phyloP scores from a whole-genome alignment of 1,140 invertebrate species.

The Drosophila fuyamai region DNA sequence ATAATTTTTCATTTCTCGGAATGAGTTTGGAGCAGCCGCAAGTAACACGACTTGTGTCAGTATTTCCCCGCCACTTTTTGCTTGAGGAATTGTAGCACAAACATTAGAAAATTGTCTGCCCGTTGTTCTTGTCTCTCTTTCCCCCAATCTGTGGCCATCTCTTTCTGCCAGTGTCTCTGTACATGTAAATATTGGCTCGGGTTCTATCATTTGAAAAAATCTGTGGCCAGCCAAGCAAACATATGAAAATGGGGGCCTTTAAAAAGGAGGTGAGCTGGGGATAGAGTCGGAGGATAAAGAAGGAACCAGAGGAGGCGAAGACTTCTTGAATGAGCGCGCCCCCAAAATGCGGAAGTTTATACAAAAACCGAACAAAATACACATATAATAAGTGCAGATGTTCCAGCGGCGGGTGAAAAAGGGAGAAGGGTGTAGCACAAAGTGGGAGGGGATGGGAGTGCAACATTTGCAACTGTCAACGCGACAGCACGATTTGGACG shows the following conservation, averaged over 20 bases:
- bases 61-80: constrained; percentile 6
- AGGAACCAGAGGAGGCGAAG: constrained; percentile 42
- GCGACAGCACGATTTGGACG: constrained; percentile 57
- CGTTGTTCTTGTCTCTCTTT: constrained; percentile 38
- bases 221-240: constrained; percentile 70
- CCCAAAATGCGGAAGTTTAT: constrained; percentile 79
- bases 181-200: constrained; percentile 77
- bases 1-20: constrained; percentile 82
- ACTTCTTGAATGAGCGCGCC: constrained; percentile 59
- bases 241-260: constrained; percentile 4
- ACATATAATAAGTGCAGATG: constrained; percentile 12
- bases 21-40: constrained; percentile 57
- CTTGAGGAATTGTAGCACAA: constrained; percentile 53
- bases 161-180: constrained; percentile 28
- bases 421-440: no score
- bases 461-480: constrained; percentile 81
- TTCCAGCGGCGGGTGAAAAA: constrained; percentile 1
- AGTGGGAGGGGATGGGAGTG: constrained; percentile 10
- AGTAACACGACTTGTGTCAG: constrained; percentile 59
- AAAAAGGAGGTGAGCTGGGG: constrained; percentile 1
- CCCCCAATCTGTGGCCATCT: constrained; percentile 21
- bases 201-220: constrained; percentile 76
- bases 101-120: constrained; percentile 63
- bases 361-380: constrained; percentile 58
- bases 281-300: constrained; percentile 39